These are phyloP conservation scores for Theretra japonica DNA, from an alignment of 2,888 invertebrate species.

Conservation along the genomic window DNA sequence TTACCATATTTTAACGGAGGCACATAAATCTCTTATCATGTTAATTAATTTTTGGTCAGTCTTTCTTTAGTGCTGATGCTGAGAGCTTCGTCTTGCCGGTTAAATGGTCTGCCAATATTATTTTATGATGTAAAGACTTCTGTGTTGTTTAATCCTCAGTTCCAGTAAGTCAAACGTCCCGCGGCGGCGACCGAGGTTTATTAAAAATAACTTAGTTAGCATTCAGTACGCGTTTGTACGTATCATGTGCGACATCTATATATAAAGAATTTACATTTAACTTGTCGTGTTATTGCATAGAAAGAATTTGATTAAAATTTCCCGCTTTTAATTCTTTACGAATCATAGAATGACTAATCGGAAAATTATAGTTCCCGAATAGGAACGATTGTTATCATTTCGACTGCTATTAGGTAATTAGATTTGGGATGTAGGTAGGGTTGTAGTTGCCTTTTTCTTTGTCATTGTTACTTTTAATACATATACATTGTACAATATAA, in stretches of 20 bases:
- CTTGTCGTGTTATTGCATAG: slow-evolving; percentile 49
- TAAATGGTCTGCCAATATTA: slow-evolving; percentile 30
- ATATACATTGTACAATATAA: too few relatives aligned
- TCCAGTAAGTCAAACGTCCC: slow-evolving; percentile 3
- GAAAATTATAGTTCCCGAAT: neutral
- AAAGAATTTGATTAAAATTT: slow-evolving; percentile 47
- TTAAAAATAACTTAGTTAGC: slow-evolving; percentile 45
- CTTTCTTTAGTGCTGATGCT: slow-evolving; percentile 31
- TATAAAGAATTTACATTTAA: slow-evolving; percentile 43
- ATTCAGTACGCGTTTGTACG: slow-evolving; percentile 47
- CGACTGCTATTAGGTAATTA: too few relatives aligned
- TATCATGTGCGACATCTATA: slow-evolving; percentile 48
- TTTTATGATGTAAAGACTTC: slow-evolving; percentile 36
- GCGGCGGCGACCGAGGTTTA: slow-evolving; percentile 8
- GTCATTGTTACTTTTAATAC: too few relatives aligned
- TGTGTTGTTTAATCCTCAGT: slow-evolving; percentile 34
- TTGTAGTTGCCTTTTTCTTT: too few relatives aligned
- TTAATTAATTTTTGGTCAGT: slow-evolving; percentile 46
- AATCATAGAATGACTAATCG: slow-evolving; percentile 5
- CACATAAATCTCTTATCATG: slow-evolving; percentile 39
- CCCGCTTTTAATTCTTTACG: slow-evolving; percentile 1
- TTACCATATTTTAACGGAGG: slow-evolving; percentile 56
- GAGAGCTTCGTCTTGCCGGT: slow-evolving; percentile 33
- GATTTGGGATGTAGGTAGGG: too few relatives aligned
- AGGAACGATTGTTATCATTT: too few relatives aligned